A percentile compares a stretch with the other conserved stretches of the same genome.
Evolutionary conservation across 1,140 invertebrate genomes (phyloP).

Genomic region (Eufriesea mexicana): DNA sequence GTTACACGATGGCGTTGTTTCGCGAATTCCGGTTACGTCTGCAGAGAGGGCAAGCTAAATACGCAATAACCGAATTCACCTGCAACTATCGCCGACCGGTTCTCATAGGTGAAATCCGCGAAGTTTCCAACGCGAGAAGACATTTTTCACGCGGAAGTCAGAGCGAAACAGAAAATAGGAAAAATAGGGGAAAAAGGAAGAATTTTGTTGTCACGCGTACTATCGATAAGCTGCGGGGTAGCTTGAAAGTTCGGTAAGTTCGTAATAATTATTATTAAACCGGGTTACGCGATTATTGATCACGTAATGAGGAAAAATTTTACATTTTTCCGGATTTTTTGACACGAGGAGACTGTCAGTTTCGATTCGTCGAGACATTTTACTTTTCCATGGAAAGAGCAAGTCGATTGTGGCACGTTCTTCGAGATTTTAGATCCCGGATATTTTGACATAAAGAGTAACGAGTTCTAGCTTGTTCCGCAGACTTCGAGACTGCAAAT

Average conservation of each 20-base stretch:
- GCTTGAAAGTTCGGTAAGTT: background rate
- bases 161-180: background rate
- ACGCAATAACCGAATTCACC: constrained; percentile 11
- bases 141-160: background rate
- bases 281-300: too few relatives aligned
- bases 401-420: too few relatives aligned
- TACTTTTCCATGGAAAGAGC: too few relatives aligned
- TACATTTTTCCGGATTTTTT: too few relatives aligned
- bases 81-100: background rate
- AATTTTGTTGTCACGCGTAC: background rate
- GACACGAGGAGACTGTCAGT: too few relatives aligned
- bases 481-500: too few relatives aligned
- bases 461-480: too few relatives aligned
- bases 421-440: too few relatives aligned
- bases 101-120: background rate
- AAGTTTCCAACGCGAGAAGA: background rate
- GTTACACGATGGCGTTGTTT: constrained; percentile 12
- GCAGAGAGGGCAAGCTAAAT: background rate
- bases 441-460: too few relatives aligned
- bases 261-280: too few relatives aligned
- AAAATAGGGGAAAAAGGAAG: background rate
- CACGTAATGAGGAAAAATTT: too few relatives aligned
- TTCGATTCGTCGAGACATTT: too few relatives aligned
- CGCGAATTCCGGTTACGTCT: constrained; percentile 21
- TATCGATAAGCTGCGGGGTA: background rate